A percentile compares a stretch with the other conserved stretches of the same genome.
Conservation (phyloP, 2,797 vertebrate genomes). For the Iguana delicatissima region DNA sequence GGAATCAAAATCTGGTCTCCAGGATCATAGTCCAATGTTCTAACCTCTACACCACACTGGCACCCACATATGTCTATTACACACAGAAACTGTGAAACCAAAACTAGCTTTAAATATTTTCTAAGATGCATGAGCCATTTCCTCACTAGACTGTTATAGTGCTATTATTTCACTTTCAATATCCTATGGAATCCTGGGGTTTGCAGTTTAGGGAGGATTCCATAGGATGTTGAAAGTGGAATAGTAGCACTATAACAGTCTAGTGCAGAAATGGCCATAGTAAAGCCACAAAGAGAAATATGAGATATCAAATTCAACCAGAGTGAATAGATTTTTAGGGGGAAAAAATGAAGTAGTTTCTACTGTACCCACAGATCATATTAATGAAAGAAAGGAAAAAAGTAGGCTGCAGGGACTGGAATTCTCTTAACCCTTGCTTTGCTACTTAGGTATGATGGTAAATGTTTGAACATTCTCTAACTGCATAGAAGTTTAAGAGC, state of each 20-base stretch:
- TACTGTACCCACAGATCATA: not conserved
- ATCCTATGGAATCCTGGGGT: too few species aligned
- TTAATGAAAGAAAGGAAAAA: not conserved
- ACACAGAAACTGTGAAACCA: not conserved
- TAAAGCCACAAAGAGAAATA: not conserved
- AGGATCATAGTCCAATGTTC: too few species aligned
- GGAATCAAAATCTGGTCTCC: too few species aligned
- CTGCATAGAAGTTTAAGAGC: not conserved
- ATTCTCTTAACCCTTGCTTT: not conserved
- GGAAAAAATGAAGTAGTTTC: not conserved
- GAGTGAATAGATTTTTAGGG: not conserved
- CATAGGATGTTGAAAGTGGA: too few species aligned
- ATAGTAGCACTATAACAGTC: too few species aligned
- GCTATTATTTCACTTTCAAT: too few species aligned
- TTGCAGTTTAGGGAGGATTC: too few species aligned
- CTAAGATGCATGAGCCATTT: not conserved
- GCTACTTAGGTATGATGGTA: not conserved
- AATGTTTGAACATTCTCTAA: not conserved
- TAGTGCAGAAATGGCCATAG: too few species aligned
- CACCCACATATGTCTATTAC: too few species aligned
- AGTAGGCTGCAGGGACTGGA: not conserved
- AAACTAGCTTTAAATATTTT: not conserved
- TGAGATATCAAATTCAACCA: not conserved
- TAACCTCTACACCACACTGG: too few species aligned
- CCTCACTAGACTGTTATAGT: too few species aligned